phyloP scores from a whole-genome alignment of 2,888 invertebrate genomes.

The Torymus tubicola region DNA sequence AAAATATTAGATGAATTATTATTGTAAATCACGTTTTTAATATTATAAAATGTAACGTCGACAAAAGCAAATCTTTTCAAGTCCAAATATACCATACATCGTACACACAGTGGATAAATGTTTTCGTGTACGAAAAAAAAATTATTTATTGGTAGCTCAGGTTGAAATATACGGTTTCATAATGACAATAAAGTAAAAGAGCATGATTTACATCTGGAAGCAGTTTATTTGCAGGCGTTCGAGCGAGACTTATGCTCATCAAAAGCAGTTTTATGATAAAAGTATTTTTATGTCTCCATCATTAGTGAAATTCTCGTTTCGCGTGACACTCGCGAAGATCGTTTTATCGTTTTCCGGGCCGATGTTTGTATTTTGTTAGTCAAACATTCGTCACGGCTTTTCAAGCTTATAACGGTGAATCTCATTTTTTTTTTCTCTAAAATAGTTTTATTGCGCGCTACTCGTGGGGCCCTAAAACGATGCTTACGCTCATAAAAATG shows the following conservation, averaged over 20 bases:
- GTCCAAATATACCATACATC: too few species aligned
- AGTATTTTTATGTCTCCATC: slow-evolving; percentile 46
- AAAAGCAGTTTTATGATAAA: slow-evolving; percentile 21
- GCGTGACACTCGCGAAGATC: slow-evolving; percentile 24
- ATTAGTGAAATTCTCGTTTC: slow-evolving; percentile 27
- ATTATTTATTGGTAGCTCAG: too few species aligned
- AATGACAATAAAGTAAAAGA: too few species aligned
- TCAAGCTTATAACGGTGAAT: slow-evolving; percentile 44
- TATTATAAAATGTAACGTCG: too few species aligned
- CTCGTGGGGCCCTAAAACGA: slow-evolving; percentile 44
- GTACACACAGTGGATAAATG: too few species aligned
- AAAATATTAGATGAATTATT: too few species aligned
- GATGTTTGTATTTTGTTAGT: slow-evolving; percentile 42
- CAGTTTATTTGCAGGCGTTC: too few species aligned
- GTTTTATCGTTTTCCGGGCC: slow-evolving; percentile 5
- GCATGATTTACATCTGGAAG: too few species aligned
- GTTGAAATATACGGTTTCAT: too few species aligned
- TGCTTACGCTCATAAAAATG: slow-evolving; percentile 50
- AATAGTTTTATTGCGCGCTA: slow-evolving; percentile 53
- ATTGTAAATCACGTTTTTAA: too few species aligned
- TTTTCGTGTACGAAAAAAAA: too few species aligned
- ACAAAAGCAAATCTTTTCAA: too few species aligned
- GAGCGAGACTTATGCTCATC: slow-evolving; percentile 13
- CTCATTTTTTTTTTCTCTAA: slow-evolving; percentile 30
- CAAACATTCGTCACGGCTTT: slow-evolving; percentile 42